phyloP scores from a whole-genome alignment of 1,140 invertebrate genomes.

The Himalopsyche phryganea region DNA sequence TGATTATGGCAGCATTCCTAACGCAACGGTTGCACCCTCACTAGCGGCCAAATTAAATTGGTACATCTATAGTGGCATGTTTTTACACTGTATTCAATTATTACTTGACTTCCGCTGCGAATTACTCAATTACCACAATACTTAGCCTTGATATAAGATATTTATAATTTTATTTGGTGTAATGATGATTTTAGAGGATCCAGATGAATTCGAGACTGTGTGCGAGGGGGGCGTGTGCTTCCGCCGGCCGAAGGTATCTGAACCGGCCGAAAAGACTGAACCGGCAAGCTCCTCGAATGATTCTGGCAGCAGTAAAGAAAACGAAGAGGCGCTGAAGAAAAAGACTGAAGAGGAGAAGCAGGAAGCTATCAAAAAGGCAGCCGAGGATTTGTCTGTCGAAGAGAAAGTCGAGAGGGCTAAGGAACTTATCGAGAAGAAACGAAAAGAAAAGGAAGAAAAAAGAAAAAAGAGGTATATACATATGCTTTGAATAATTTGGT shows the following conservation, averaged over 20 bases:
- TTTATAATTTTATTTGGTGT: no score
- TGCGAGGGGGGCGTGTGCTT: conserved; percentile 49
- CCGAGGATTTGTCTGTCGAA: conserved; percentile 29
- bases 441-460: conserved; percentile 61
- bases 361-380: neutral
- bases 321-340: neutral
- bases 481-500: neutral
- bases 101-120: no score
- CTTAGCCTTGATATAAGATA: no score
- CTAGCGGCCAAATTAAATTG: no score
- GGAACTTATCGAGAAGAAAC: conserved; percentile 59
- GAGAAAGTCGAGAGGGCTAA: conserved; percentile 44
- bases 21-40: no score
- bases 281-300: neutral
- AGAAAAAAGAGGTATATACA: conserved; percentile 47
- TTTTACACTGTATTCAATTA: no score
- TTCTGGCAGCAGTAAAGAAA: neutral
- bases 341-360: conserved; percentile 10
- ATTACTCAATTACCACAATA: no score
- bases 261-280: conserved; percentile 8
- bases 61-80: no score
- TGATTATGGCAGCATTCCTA: no score
- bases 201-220: conserved; percentile 41
- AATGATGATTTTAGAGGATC: neutral
- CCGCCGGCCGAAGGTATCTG: conserved; percentile 34